Conservation (phyloP, 2,113 vertebrate species). For the Macaca nemestrina region DNA sequence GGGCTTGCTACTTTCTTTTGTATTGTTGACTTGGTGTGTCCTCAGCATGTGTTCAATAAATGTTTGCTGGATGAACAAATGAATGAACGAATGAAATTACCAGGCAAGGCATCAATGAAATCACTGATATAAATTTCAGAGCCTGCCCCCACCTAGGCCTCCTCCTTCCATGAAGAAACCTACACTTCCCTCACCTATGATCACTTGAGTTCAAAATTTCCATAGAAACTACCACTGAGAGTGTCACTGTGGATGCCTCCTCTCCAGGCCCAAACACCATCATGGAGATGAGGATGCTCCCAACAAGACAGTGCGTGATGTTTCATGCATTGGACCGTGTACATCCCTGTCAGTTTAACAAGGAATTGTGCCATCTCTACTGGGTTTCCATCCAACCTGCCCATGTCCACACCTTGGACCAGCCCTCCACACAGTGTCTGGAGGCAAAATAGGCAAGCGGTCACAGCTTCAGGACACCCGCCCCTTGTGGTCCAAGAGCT, state of each 20-base stretch:
- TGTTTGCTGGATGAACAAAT: neutral
- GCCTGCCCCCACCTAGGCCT: neutral
- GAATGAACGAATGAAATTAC: neutral
- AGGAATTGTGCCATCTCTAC: neutral
- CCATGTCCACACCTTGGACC: neutral
- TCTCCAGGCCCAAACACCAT: neutral
- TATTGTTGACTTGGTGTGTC: neutral
- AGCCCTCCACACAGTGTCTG: neutral
- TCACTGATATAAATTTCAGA: neutral
- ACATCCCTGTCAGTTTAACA: neutral
- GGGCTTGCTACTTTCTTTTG: neutral
- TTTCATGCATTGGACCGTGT: neutral
- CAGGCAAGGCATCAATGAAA: neutral
- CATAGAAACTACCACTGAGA: neutral
- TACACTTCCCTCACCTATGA: neutral
- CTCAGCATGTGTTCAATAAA: neutral
- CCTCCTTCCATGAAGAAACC: neutral
- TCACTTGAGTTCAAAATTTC: neutral
- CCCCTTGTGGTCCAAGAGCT: neutral
- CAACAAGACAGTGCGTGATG: neutral
- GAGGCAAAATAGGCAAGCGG: neutral
- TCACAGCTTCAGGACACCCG: neutral
- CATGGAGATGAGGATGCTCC: neutral
- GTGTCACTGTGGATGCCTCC: neutral
- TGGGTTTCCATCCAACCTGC: neutral